Base-by-base conservation (phyloP, 2,113 vertebrate species). In the Empidonax alnorum region DNA sequence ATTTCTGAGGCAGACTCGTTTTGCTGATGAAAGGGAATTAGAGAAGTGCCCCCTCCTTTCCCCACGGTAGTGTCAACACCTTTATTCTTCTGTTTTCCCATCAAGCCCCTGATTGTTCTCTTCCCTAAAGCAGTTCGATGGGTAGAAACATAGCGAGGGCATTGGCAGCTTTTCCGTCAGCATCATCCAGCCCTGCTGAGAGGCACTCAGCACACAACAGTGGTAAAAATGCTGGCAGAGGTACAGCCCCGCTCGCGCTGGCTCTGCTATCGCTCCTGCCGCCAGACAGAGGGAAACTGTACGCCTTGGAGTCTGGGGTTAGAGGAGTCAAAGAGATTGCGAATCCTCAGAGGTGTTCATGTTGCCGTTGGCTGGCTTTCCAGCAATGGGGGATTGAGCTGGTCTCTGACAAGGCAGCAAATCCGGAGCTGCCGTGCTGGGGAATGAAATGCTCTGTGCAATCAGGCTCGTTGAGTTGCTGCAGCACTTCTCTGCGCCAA, bases 171-270 rank as follows among this genome's bases (percentile, higher is more conserved):
- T 90, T 93, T 88, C 31, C 55, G 50, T 94, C 44, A 3, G 82
- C 56, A 37, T 84, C 92, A 92, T 94, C 90, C 80, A 93, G 86
- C 68, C 76, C 90, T 92, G 88, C 88, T 93, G 94, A 92, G 93
- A 96, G 95, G 67, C 79, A 74, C 96, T 95, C 27, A 1, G 80
- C 75, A 19, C 79, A 65, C 76, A 83, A 30, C 73, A 28, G 90
- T 33, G 92, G 55, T 95, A 88, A 93, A 94, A 95, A 74, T 12
- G 47, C 95, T 92, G 94, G 90, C 95, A 74, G 85, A 80, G 79
- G 61, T 58, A 73, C 0, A 8, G 61, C 68, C 72, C 55, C 2
- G 35, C 87, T 91, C 16, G 3, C 1, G 3, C 78, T 68, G 79
- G 67, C 85, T 85, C 27, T 67, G 59, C 72, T 59, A 3, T 58